Evolutionary conservation across 2,888 invertebrate species (phyloP), one percentile per base, ranked within the genome.

Genomic region (Morpho achilles): DNA sequence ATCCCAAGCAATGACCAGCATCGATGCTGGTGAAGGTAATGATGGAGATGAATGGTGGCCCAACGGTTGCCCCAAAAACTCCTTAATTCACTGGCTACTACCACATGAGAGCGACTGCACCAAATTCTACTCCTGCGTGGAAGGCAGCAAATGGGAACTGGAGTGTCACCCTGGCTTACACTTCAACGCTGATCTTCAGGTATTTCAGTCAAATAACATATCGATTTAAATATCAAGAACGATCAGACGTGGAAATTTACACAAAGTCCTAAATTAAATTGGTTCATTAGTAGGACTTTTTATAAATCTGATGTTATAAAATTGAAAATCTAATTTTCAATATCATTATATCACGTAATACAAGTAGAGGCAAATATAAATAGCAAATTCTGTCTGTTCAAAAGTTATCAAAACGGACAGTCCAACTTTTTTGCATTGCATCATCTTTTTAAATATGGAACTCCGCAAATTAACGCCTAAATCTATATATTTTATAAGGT

Each of bases 71-170:
- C 64, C 63, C 8, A 57, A 59, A 16, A 62, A 64, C 44, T 56
- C 61, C 23, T 59, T 54, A 9, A 47, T 67, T 43, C 63, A 69
- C 56, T 54, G 63, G 48, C 56, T 65, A 45, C 54, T 66, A 22
- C 62, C 80, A 0, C 82, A 87, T 53, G 75, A 73, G 0, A 71
- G 64, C 0, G 80, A 82, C 48, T 86, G 88, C 50, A 79, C 80
- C 59, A 84, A 82, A 51, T 88, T 70, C 76, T 85, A 83, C 60
- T 70, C 73, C 9, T 85, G 85, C 59, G 72, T 69, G 10, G 69
- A 75, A 53, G 84, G 85, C 1, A 40, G 61, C 0, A 73, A 68
- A 50, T 66, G 77, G 0, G 66, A 69, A 41, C 71, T 65, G 57
- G 51, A 58, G 2, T 85, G 85, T 40, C 66, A 69, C 0, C 49